Percentiles rank a stretch among this genome's conserved stretches.
phyloP scores from a whole-genome alignment of 2,113 vertebrate genomes.

The Phalacrocorax aristotelis region DNA sequence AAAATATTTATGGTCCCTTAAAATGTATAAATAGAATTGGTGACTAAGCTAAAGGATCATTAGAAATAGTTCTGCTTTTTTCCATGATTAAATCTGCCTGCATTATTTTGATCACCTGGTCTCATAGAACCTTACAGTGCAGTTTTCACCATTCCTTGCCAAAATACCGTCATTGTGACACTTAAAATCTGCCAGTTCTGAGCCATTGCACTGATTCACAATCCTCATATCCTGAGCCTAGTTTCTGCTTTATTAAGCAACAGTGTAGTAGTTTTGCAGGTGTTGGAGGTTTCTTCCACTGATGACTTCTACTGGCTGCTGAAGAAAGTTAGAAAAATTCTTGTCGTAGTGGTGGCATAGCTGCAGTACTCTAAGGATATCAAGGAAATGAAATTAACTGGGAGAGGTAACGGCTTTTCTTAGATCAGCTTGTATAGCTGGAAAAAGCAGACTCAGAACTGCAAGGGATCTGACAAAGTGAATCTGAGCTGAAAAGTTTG shows the following conservation, averaged over 20 bases:
- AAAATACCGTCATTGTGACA: not conserved
- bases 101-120: constrained; percentile 45
- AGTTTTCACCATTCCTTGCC: constrained; percentile 20
- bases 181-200: constrained; percentile 20
- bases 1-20: constrained; percentile 32
- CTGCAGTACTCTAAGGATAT: not conserved
- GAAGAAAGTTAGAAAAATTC: not conserved
- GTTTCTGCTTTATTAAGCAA: constrained; percentile 29
- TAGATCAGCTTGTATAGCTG: not conserved
- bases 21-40: constrained; percentile 23
- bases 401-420: not conserved
- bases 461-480: not conserved
- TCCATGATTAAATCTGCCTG: not conserved
- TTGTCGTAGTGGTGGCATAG: not conserved
- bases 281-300: constrained; percentile 32
- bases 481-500: not conserved
- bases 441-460: not conserved
- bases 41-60: constrained; percentile 28
- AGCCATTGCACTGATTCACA: constrained; percentile 29
- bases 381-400: not conserved
- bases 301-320: not conserved
- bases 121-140: constrained; percentile 1
- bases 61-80: not conserved
- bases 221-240: constrained; percentile 1
- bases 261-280: constrained; percentile 46